Percentiles rank a stretch among this genome's conserved stretches.
Conservation (phyloP, 2,113 vertebrate genomes). For the Cisticola juncidis region DNA sequence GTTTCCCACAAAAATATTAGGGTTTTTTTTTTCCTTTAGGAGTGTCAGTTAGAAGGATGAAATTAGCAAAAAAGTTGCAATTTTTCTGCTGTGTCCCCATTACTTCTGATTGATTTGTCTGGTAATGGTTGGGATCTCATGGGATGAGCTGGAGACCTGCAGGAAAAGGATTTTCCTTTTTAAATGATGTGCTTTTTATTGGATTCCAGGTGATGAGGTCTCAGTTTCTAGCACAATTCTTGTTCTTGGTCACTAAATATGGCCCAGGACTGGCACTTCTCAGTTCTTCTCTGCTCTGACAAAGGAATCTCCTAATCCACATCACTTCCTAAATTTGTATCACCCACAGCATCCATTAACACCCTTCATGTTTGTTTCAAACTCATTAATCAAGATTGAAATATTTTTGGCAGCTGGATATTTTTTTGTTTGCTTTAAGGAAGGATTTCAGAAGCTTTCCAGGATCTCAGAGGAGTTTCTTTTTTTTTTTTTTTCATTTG, state of each 20-base stretch:
- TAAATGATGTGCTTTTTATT: neutral
- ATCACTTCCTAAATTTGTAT: neutral
- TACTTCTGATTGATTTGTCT: neutral
- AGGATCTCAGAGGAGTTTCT: neutral
- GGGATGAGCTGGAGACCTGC: neutral
- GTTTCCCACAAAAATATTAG: neutral
- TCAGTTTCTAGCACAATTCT: neutral
- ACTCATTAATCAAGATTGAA: neutral
- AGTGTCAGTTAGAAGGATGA: neutral
- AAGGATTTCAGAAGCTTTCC: neutral
- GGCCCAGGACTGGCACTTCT: neutral
- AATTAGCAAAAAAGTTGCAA: neutral
- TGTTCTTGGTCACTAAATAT: neutral
- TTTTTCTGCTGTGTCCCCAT: neutral
- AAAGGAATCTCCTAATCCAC: neutral
- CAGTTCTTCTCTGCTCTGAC: neutral
- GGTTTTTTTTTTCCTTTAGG: neutral
- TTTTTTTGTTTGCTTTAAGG: neutral
- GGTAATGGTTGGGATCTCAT: neutral
- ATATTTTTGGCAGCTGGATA: neutral
- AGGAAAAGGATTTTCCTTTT: neutral
- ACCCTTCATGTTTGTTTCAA: neutral
- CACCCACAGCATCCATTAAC: neutral
- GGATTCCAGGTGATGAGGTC: neutral
- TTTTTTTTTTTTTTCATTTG: neutral